Conservation (phyloP, 2,113 vertebrate species). For the Oncorhynchus nerka region DNA sequence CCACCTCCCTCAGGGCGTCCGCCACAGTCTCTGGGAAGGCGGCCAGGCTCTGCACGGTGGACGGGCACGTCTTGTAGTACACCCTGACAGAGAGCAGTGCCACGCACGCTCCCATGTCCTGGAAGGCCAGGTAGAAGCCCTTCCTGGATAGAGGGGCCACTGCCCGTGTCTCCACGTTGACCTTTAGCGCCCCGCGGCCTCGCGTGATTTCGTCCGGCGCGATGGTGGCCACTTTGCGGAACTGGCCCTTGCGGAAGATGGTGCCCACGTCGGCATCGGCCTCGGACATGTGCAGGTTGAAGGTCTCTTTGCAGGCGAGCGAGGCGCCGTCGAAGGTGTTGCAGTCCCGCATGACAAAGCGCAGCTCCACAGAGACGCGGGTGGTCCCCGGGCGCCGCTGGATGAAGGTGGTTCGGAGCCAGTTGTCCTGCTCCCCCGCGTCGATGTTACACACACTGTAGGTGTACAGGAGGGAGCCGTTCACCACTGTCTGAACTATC, state of each 20-base stretch:
- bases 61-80: conserved; percentile 91
- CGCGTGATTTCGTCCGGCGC: conserved; percentile 88
- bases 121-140: conserved; percentile 97
- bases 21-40: conserved; percentile 87
- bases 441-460: conserved; percentile 92
- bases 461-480: conserved; percentile 86
- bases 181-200: conserved; percentile 74
- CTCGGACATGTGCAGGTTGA: conserved; percentile 90
- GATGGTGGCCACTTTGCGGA: conserved; percentile 92
- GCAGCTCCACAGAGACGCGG: conserved; percentile 89
- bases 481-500: conserved; percentile 87
- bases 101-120: conserved; percentile 91
- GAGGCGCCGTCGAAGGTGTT: conserved; percentile 85
- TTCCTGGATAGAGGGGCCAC: conserved; percentile 80
- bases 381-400: conserved; percentile 81
- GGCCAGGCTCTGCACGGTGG: conserved; percentile 80
- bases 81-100: conserved; percentile 86
- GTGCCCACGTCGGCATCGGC: conserved; percentile 91
- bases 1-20: conserved; percentile 77
- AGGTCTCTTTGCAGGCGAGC: conserved; percentile 93
- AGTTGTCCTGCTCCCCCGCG: conserved; percentile 91
- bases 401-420: conserved; percentile 96
- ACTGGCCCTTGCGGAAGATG: conserved; percentile 92
- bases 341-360: conserved; percentile 90
- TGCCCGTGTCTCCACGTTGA: conserved; percentile 83